phyloP scores from a whole-genome alignment of 2,888 invertebrate genomes.

The Tiliacea citrago region DNA sequence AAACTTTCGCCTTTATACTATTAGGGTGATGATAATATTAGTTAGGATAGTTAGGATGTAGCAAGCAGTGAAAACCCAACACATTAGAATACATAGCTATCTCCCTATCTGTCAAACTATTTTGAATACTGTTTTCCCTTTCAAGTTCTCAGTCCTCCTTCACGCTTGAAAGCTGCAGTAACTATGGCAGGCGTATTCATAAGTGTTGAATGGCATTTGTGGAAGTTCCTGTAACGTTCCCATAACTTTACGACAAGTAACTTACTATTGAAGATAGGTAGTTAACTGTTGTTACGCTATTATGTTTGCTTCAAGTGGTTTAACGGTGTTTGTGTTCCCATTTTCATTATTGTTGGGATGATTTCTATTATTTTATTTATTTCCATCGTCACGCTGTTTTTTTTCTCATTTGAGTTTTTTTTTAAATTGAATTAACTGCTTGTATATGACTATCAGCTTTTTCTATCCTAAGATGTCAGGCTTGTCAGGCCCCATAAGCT shows the following conservation, averaged over 20 bases:
- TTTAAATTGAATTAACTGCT: neutral
- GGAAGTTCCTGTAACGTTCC: slow-evolving; percentile 28
- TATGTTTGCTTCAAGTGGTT: slow-evolving; percentile 41
- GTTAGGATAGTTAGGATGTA: neutral
- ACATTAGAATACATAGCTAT: neutral
- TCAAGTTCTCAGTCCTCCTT: slow-evolving; percentile 15
- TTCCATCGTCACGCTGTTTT: neutral
- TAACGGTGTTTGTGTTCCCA: slow-evolving; percentile 14
- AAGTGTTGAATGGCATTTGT: slow-evolving; percentile 50
- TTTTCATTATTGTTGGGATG: slow-evolving; percentile 1
- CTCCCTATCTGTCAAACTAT: slow-evolving; percentile 17
- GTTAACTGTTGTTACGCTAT: slow-evolving; percentile 18
- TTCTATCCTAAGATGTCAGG: too few relatives aligned
- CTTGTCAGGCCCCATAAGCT: too few relatives aligned
- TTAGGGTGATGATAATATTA: too few relatives aligned
- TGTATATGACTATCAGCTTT: neutral
- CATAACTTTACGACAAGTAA: slow-evolving; percentile 24
- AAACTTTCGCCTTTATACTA: too few relatives aligned
- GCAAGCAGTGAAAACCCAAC: neutral
- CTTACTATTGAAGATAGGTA: slow-evolving; percentile 19
- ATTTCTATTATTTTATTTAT: neutral
- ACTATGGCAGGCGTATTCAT: slow-evolving; percentile 41
- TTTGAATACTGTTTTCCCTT: slow-evolving; percentile 51
- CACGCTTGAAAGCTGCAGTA: slow-evolving; percentile 16
- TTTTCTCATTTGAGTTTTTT: neutral